phyloP scores from a whole-genome alignment of 2,113 vertebrate species.

The Recurvirostra avosetta region DNA sequence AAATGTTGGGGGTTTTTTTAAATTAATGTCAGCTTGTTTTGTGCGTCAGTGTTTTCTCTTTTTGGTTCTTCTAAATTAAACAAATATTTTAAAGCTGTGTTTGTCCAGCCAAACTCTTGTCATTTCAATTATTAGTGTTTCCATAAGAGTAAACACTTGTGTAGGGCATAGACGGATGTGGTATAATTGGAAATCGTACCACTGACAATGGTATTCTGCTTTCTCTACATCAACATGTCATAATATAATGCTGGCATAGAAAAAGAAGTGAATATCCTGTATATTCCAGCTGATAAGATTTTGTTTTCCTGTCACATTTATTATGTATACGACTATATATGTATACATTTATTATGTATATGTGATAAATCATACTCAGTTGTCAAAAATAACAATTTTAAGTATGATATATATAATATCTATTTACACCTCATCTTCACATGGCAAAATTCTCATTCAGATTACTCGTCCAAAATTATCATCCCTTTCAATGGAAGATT shows the following conservation, averaged over 20 bases:
- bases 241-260: not conserved
- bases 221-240: not conserved
- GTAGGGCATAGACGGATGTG: not conserved
- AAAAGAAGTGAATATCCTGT: not conserved
- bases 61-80: conserved; percentile 2
- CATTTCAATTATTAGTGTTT: conserved; percentile 11
- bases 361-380: not conserved
- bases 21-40: not conserved
- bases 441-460: not conserved
- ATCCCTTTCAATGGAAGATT: not conserved
- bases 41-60: not conserved
- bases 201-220: not conserved
- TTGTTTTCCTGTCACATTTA: not conserved
- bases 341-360: too few species aligned
- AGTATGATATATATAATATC: not conserved
- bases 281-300: not conserved
- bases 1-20: not conserved
- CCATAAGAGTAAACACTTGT: not conserved
- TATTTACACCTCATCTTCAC: not conserved
- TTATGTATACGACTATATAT: too few species aligned
- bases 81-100: conserved; percentile 29
- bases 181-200: not conserved
- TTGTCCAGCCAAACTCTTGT: conserved; percentile 39
- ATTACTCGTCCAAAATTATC: not conserved
- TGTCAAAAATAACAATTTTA: not conserved